Evolutionary conservation across 2,888 invertebrate species (phyloP).

Genomic region (Brachylomia viminalis): DNA sequence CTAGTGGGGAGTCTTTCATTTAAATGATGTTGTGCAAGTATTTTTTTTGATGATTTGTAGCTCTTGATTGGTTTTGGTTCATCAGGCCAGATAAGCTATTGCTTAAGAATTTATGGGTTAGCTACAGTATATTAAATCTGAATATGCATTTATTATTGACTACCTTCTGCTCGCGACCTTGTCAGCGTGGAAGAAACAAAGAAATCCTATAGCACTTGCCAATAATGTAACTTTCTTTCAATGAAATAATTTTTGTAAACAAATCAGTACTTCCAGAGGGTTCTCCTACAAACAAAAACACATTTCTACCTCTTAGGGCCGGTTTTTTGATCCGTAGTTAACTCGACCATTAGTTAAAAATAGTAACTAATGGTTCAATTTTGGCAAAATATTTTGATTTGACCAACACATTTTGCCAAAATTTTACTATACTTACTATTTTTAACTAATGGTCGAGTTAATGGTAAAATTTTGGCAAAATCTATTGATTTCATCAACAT

Average conservation of each 20-base stretch:
- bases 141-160: neutral
- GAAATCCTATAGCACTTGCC: too few species aligned
- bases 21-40: neutral
- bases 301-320: too few species aligned
- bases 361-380: too few species aligned
- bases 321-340: too few species aligned
- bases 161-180: neutral
- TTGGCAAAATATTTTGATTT: too few species aligned
- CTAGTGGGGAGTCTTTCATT: constrained; percentile 28
- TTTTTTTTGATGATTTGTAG: neutral
- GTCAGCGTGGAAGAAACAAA: neutral
- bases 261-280: neutral
- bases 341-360: too few species aligned
- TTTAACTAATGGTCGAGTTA: too few species aligned
- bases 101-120: too few species aligned
- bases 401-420: too few species aligned
- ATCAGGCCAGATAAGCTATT: neutral
- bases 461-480: too few species aligned
- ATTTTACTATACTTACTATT: too few species aligned
- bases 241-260: neutral
- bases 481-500: too few species aligned
- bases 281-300: neutral
- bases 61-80: constrained; percentile 4
- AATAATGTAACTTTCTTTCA: neutral
- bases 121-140: neutral